phyloP scores from a whole-genome alignment of 2,797 vertebrate genomes.

The Hypotaenidia okinawae region DNA sequence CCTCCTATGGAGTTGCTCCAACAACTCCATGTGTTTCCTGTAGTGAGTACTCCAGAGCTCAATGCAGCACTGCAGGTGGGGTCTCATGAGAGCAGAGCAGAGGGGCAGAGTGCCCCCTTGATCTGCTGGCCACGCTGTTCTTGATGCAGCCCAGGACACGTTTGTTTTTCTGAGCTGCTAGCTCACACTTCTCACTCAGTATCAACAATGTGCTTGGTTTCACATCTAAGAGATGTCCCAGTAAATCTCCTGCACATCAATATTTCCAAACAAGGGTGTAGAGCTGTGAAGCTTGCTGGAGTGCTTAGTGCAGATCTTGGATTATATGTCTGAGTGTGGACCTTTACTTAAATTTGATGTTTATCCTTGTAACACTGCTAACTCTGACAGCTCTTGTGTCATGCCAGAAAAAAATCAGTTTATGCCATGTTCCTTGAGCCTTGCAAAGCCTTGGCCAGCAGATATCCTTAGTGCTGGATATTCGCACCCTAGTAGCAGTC shows the following conservation, averaged over 20 bases:
- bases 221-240: neutral
- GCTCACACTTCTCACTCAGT: too few relatives aligned
- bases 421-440: neutral
- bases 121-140: too few relatives aligned
- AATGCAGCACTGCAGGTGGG: too few relatives aligned
- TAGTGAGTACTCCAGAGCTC: too few relatives aligned
- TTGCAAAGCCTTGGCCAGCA: neutral
- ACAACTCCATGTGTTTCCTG: too few relatives aligned
- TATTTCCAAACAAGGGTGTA: neutral
- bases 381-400: neutral
- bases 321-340: neutral
- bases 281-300: neutral
- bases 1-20: too few relatives aligned
- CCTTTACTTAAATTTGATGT: neutral
- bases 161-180: too few relatives aligned
- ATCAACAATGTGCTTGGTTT: neutral
- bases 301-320: neutral
- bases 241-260: neutral
- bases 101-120: too few relatives aligned
- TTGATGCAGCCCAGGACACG: too few relatives aligned
- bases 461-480: rapidly evolving
- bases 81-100: too few relatives aligned
- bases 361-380: neutral
- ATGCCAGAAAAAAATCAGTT: neutral
- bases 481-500: neutral